phyloP scores from a whole-genome alignment of 2,113 vertebrate species.

The Hypocryptadius cinnamomeus region DNA sequence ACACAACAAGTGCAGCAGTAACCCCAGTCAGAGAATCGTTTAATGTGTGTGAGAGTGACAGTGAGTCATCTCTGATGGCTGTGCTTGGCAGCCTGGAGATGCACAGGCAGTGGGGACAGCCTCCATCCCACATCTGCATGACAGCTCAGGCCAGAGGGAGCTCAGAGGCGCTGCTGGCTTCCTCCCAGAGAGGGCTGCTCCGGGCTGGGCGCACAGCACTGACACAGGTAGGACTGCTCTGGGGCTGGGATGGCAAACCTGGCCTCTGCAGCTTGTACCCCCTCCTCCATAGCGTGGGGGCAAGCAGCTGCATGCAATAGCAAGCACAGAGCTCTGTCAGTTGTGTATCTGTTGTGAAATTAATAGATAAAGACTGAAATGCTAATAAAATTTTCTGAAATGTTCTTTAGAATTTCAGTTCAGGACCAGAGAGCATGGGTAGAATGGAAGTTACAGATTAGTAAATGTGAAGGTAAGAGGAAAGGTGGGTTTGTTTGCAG shows the following conservation, averaged over 20 bases:
- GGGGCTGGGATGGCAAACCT: background rate
- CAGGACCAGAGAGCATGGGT: background rate
- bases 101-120: background rate
- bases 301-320: fast-evolving
- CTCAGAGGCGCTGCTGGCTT: background rate
- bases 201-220: background rate
- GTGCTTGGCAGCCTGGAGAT: background rate
- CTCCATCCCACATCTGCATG: background rate
- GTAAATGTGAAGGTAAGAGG: background rate
- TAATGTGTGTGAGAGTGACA: slow-evolving; percentile 9
- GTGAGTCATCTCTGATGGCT: slow-evolving; percentile 36
- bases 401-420: background rate
- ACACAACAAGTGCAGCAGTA: background rate
- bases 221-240: background rate
- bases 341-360: background rate
- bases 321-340: background rate
- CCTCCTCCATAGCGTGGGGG: background rate
- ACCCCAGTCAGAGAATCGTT: background rate
- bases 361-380: background rate
- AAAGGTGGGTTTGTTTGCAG: background rate
- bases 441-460: background rate
- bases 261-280: background rate
- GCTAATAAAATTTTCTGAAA: background rate
- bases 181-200: background rate
- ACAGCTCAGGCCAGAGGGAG: background rate